Evolutionary conservation across 1,140 invertebrate species (phyloP), one percentile per base, ranked within the genome.

Genomic region (Anastrepha ludens): DNA sequence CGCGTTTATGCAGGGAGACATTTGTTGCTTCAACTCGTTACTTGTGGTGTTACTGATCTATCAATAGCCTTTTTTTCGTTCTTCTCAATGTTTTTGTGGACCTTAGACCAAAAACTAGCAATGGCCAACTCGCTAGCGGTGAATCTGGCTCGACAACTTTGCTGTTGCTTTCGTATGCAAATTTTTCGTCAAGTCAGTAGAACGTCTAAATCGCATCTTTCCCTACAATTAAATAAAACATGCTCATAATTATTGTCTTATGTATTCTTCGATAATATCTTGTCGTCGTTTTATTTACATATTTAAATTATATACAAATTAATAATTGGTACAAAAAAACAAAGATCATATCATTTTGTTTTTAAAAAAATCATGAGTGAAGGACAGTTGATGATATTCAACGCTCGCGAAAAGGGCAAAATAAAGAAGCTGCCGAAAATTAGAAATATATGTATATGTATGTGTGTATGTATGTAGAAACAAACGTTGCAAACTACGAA

Each of bases 231-330:
- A 74, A 74, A 47, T 13, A 47, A 47, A 47, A 47, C 70, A 74
- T 13, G 20, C n/a, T 50, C 3, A 1, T 81, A 39, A 8, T 67
- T 67, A 67, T 81, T 78, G 20, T 55, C 74, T 81, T 81, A 81
- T 81, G 29, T 55, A 81, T 55, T 81, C 74, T 55, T 81, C 74
- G 47, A 81, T 81, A 81, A 81, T 55, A 20, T 81, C 44, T 55
- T 81, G 74, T 58, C 74, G 74, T 81, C 74, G 55, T 81, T 81
- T 81, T 81, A 81, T 81, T 81, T 81, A 81, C 74, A 81, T 55
- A 81, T 55, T 81, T 81, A 81, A 81, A 81, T 81, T 81, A 81
- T 81, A 81, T 81, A 81, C 74, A 81, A 81, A 55, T 81, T 81
- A 81, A 81, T 55, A 81, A 81, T 11, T 81, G 47, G 74, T 81